A percentile compares a stretch with the other conserved stretches of the same genome.
These are phyloP conservation scores for Eupeodes latifasciatus DNA, from an alignment of 2,888 invertebrate genomes.

Conservation along the genomic window DNA sequence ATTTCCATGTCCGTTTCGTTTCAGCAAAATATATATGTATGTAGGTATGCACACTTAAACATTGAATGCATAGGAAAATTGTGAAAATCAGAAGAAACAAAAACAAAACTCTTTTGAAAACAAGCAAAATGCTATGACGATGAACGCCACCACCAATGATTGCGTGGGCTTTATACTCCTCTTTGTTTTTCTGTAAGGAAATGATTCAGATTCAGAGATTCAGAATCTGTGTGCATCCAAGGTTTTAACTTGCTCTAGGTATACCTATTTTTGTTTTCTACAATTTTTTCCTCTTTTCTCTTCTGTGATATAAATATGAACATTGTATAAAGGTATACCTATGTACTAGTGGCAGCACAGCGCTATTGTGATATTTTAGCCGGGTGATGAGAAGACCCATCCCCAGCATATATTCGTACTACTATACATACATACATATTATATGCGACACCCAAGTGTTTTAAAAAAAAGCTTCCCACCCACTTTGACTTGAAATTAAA, in stretches of 20 bases:
- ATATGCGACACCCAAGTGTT: constrained; percentile 30
- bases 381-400: constrained; percentile 32
- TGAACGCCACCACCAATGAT: background rate
- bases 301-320: background rate
- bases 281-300: constrained; percentile 23
- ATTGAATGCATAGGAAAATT: background rate
- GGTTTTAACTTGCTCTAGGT: constrained; percentile 44
- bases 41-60: background rate
- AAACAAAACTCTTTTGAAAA: constrained; percentile 24
- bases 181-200: constrained; percentile 30
- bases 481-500: constrained; percentile 24
- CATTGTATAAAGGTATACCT: no score
- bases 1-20: constrained; percentile 5
- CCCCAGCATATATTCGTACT: background rate
- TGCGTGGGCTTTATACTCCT: constrained; percentile 37
- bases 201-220: constrained; percentile 39
- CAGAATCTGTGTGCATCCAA: constrained; percentile 51
- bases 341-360: constrained; percentile 2
- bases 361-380: constrained; percentile 41
- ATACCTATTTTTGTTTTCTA: constrained; percentile 29
- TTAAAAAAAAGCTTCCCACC: constrained; percentile 39
- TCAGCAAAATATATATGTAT: background rate
- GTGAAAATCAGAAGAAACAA: background rate
- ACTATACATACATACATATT: background rate
- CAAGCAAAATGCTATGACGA: constrained; percentile 19